Evolutionary conservation across 2,888 invertebrate species (phyloP).

Genomic region (Protophormia terraenovae): DNA sequence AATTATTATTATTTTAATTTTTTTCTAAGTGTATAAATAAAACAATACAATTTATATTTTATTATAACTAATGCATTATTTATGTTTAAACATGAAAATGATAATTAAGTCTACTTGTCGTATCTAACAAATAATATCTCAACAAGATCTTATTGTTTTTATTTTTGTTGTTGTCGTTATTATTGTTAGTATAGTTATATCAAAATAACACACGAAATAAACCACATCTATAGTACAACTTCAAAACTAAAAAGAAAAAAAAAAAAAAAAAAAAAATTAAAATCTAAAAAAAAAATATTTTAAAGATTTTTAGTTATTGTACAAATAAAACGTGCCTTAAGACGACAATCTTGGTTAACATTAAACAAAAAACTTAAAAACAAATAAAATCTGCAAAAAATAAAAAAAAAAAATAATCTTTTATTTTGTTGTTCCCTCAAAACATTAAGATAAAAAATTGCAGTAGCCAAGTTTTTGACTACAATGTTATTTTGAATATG

Average conservation of each 20-base stretch:
- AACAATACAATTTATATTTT: conserved; percentile 61
- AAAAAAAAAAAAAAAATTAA: conserved; percentile 15
- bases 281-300: conserved; percentile 61
- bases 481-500: conserved; percentile 66
- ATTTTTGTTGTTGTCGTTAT: neutral
- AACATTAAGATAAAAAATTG: conserved; percentile 73
- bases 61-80: conserved; percentile 70
- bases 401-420: conserved; percentile 42
- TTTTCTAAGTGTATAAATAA: conserved; percentile 45
- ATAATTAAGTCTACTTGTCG: conserved; percentile 80
- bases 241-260: too few species aligned
- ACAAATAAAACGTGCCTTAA: conserved; percentile 79
- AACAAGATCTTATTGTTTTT: conserved; percentile 79
- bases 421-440: conserved; percentile 58
- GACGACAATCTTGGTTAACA: conserved; percentile 69
- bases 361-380: conserved; percentile 47
- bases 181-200: conserved; percentile 9
- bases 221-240: conserved; percentile 37
- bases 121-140: conserved; percentile 79
- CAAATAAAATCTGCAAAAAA: conserved; percentile 6
- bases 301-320: conserved; percentile 63
- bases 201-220: conserved; percentile 57
- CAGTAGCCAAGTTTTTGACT: conserved; percentile 78
- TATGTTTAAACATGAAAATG: conserved; percentile 73
- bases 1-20: neutral